These are phyloP conservation scores for Clivina fossor DNA, from an alignment of 2,888 invertebrate genomes.

Conservation along the genomic window DNA sequence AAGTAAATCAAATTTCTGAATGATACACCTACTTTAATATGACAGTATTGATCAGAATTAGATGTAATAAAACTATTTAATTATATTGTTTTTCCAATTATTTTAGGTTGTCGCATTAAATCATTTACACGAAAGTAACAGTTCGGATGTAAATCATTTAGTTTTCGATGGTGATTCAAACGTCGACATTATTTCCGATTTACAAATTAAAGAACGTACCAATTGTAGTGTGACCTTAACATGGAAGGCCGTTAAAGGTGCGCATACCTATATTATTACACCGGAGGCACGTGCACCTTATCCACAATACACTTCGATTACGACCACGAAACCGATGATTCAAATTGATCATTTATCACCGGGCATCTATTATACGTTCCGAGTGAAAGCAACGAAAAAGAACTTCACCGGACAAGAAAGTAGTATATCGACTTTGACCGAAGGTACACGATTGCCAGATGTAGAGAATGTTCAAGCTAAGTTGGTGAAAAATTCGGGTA, in stretches of 20 bases:
- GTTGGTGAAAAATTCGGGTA: slow-evolving; percentile 59
- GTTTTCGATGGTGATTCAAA: slow-evolving; percentile 67
- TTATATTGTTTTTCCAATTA: too few species aligned
- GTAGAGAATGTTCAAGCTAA: slow-evolving; percentile 56
- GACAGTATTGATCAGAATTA: background rate
- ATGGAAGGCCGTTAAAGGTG: slow-evolving; percentile 61
- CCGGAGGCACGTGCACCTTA: slow-evolving; percentile 59
- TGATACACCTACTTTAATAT: too few species aligned
- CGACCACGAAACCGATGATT: slow-evolving; percentile 54
- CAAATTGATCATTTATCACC: slow-evolving; percentile 52
- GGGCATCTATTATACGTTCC: slow-evolving; percentile 59
- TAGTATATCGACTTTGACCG: slow-evolving; percentile 54
- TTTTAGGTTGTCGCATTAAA: slow-evolving; percentile 68
- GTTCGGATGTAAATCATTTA: slow-evolving; percentile 61
- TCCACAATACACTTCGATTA: slow-evolving; percentile 55
- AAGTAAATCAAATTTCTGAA: too few species aligned
- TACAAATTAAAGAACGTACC: slow-evolving; percentile 56
- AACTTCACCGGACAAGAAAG: slow-evolving; percentile 59
- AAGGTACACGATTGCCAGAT: slow-evolving; percentile 57
- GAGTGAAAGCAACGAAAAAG: slow-evolving; percentile 64
- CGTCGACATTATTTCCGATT: slow-evolving; percentile 62
- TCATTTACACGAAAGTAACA: slow-evolving; percentile 60
- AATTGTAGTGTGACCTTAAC: slow-evolving; percentile 59
- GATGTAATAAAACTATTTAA: slow-evolving; percentile 5
- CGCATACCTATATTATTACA: slow-evolving; percentile 62